Evolutionary conservation across 2,888 invertebrate species (phyloP).

Genomic region (Andricus curvator): DNA sequence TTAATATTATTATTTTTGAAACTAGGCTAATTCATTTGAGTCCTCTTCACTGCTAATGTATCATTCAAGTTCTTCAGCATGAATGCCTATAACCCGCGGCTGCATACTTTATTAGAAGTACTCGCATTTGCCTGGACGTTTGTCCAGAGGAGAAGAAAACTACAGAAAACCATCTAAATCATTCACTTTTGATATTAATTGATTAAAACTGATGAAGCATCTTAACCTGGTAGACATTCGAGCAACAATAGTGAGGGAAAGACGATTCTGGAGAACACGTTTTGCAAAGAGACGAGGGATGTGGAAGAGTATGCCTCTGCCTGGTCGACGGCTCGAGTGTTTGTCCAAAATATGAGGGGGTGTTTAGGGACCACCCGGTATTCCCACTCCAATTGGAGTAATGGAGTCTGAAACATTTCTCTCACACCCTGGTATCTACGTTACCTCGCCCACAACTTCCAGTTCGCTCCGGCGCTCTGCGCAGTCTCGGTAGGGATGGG

Average conservation of each 20-base stretch:
- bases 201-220: background rate
- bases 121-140: too few relatives aligned
- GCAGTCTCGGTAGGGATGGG: background rate
- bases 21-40: too few relatives aligned
- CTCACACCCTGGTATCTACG: background rate
- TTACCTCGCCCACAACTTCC: background rate
- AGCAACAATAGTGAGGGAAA: background rate
- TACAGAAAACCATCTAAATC: too few relatives aligned
- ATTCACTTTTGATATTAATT: too few relatives aligned
- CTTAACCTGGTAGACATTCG: background rate
- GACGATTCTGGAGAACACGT: background rate
- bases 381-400: conserved; percentile 76
- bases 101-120: too few relatives aligned
- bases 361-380: conserved; percentile 70
- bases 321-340: conserved; percentile 51
- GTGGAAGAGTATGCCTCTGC: background rate
- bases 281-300: background rate
- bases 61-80: too few relatives aligned
- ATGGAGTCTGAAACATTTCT: conserved; percentile 74
- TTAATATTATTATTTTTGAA: too few relatives aligned
- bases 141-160: too few relatives aligned
- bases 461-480: background rate
- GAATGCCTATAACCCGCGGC: too few relatives aligned
- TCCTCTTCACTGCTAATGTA: too few relatives aligned
- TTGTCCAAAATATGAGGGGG: conserved; percentile 71